Conservation (phyloP, 2,113 vertebrate genomes). For the Mustela nigripes region DNA sequence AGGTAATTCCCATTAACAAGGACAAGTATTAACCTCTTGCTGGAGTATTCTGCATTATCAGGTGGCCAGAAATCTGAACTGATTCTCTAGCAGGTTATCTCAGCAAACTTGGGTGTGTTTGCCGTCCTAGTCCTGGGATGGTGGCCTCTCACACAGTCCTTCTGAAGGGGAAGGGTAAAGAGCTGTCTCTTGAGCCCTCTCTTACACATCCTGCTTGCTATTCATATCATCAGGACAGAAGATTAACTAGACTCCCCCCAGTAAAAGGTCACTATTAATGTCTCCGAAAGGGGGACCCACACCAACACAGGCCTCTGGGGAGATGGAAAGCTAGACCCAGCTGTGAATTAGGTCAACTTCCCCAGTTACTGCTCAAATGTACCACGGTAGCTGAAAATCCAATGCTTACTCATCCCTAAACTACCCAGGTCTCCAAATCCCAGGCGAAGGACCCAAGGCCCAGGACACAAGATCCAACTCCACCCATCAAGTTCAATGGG, state of each 20-base stretch:
- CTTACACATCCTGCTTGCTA: background rate
- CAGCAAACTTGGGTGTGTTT: background rate
- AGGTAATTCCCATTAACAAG: constrained; percentile 40
- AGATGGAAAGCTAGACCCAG: constrained; percentile 48
- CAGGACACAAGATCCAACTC: constrained; percentile 44
- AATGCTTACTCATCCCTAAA: constrained; percentile 74
- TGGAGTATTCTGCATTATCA: constrained; percentile 22
- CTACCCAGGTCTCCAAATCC: constrained; percentile 59
- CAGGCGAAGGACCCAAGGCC: constrained; percentile 59
- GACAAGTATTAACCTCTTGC: constrained; percentile 1
- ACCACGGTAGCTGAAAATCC: constrained; percentile 62
- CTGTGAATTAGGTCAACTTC: constrained; percentile 76
- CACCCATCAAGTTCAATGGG: constrained; percentile 32
- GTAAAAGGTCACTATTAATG: constrained; percentile 41
- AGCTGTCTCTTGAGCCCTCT: background rate
- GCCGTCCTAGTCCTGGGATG: constrained; percentile 31
- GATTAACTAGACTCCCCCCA: constrained; percentile 58
- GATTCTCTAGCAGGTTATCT: constrained; percentile 52
- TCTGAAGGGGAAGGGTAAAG: constrained; percentile 3
- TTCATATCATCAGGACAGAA: constrained; percentile 9
- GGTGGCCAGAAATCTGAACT: constrained; percentile 36
- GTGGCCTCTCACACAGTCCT: constrained; percentile 50
- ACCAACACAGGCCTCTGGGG: constrained; percentile 63
- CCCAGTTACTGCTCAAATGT: constrained; percentile 54
- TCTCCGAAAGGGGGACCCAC: constrained; percentile 23